Base-by-base conservation (phyloP, 2,113 vertebrate genomes). In the Oenanthe melanoleuca region DNA sequence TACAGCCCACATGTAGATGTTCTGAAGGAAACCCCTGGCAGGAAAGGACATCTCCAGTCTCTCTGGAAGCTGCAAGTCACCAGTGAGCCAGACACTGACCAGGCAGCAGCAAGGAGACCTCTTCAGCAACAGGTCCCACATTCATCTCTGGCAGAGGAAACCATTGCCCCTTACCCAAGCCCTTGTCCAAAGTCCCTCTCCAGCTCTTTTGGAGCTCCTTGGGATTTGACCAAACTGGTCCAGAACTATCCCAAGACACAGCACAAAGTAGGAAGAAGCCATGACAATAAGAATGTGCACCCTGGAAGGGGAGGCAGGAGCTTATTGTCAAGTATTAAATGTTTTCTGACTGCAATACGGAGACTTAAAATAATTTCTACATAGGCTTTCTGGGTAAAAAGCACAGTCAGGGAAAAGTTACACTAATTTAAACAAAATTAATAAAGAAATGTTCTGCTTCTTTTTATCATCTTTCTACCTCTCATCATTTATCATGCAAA, bases 401-500 rank as follows among this genome's bases (percentile, higher is more conserved):
- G 78, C 89, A 73, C 11, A 86, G 73, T 78, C 77, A 95, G 94
- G 88, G 82, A 95, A 96, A 97, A 97, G 95, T 97, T 97, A 96
- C 86, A 97, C 90, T 96, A 95, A 97, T 97, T 97, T 97, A 95
- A 97, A 97, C 96, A 98, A 98, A 98, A 98, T 97, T 98, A 98
- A 98, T 97, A 98, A 98, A 98, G 97, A 97, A 98, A 95, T 97
- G 97, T 97, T 97, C 94, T 97, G 95, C 96, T 96, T 94, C 92
- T 73, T 60, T 96, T 97, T 97, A 97, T 97, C 97, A 97, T 96
- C 83, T 97, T 98, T 96, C 95, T 96, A 93, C 97, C 96, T 97
- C 97, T 97, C 97, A 96, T 98, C 97, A 97, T 98, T 98, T 98
- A 98, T 98, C 98, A 98, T 98, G 98, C 97, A 98, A 98, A 98